A percentile compares a stretch with the other conserved stretches of the same genome.
phyloP scores from a whole-genome alignment of 2,113 vertebrate genomes.

The Anarrhichthys ocellatus region DNA sequence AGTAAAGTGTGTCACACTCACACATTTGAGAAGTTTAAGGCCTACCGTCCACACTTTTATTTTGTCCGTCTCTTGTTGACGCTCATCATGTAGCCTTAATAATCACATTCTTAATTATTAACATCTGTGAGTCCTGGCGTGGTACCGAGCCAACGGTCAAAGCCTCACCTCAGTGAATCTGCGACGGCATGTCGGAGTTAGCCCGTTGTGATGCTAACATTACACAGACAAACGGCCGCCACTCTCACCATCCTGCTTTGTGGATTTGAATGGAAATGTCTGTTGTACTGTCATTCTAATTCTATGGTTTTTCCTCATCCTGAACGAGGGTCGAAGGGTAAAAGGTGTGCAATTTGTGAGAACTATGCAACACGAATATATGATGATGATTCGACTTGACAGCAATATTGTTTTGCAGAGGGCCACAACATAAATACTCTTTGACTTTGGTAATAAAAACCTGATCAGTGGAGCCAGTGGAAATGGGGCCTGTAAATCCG shows the following conservation, averaged over 20 bases:
- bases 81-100: neutral
- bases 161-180: neutral
- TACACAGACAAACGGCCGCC: neutral
- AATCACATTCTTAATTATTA: neutral
- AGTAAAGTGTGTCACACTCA: neutral
- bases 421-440: neutral
- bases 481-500: neutral
- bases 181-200: too few species aligned
- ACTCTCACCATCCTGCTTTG: neutral
- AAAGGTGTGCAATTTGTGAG: neutral
- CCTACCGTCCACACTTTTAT: neutral
- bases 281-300: neutral
- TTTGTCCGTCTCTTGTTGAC: neutral
- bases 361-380: neutral
- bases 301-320: neutral
- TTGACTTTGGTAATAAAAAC: neutral
- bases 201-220: too few species aligned
- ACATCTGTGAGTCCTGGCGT: neutral
- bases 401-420: neutral
- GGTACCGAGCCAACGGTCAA: neutral
- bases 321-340: neutral
- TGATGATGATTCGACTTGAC: neutral
- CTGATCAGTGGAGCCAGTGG: neutral
- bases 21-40: neutral
- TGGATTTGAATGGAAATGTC: neutral